These are phyloP conservation scores for Sussaba pulchella DNA, from an alignment of 2,888 invertebrate genomes.

Conservation along the genomic window DNA sequence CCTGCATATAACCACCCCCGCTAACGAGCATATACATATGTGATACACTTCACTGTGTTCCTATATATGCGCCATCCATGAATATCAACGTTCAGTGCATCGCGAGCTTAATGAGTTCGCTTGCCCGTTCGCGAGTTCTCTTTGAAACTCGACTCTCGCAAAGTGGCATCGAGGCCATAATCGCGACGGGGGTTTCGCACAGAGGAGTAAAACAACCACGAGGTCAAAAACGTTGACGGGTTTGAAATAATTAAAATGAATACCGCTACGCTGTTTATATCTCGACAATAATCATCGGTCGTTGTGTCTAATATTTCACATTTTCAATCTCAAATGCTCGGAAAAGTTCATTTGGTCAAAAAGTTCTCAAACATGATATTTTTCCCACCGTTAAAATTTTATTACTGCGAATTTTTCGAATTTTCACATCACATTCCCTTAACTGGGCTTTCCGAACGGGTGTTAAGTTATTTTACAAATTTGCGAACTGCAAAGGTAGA, in stretches of 20 bases:
- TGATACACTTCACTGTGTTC: slow-evolving; percentile 35
- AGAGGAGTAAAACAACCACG: slow-evolving; percentile 23
- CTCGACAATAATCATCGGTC: neutral
- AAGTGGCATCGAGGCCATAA: slow-evolving; percentile 68
- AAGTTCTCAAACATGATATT: too few relatives aligned
- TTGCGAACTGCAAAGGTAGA: neutral
- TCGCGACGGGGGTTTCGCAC: slow-evolving; percentile 39
- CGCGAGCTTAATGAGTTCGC: slow-evolving; percentile 68
- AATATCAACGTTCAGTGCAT: slow-evolving; percentile 69
- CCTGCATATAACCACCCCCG: slow-evolving; percentile 46
- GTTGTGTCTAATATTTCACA: slow-evolving; percentile 31
- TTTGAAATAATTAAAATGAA: slow-evolving; percentile 27
- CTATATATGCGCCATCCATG: slow-evolving; percentile 47
- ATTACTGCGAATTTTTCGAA: slow-evolving; percentile 24
- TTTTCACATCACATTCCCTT: too few relatives aligned
- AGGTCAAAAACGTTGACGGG: slow-evolving; percentile 4
- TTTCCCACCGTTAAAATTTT: slow-evolving; percentile 10
- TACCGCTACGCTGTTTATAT: slow-evolving; percentile 19
- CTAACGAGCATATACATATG: slow-evolving; percentile 61
- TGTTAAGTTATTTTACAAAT: neutral
- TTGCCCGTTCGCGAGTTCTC: slow-evolving; percentile 69
- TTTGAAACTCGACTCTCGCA: slow-evolving; percentile 64
- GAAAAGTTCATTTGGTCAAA: neutral
- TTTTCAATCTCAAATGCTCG: slow-evolving; percentile 20
- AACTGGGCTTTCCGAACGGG: too few relatives aligned